These are phyloP conservation scores for Fabriciana adippe DNA, from an alignment of 2,888 invertebrate species.

Conservation along the genomic window DNA sequence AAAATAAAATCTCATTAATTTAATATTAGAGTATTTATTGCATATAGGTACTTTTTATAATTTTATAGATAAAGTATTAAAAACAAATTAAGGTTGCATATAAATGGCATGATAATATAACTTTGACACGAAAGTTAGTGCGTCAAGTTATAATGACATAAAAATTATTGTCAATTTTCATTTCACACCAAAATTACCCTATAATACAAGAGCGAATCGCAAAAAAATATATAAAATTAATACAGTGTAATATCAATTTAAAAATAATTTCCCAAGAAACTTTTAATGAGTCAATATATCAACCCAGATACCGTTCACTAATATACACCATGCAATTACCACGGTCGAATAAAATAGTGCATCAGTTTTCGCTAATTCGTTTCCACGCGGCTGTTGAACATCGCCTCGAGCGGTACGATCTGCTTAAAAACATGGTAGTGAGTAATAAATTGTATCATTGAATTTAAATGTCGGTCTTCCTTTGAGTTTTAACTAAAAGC, in stretches of 20 bases:
- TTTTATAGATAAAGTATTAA: no score
- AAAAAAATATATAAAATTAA: no score
- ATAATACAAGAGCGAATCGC: no score
- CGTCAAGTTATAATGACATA: no score
- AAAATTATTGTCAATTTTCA: no score
- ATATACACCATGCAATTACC: slow-evolving; percentile 7
- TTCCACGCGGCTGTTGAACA: slow-evolving; percentile 30
- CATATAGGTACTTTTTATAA: not conserved
- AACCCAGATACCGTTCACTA: slow-evolving; percentile 1
- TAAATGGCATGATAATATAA: no score
- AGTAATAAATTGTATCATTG: slow-evolving; percentile 20
- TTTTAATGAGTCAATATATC: not conserved
- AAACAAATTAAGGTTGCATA: no score
- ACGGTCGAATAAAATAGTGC: slow-evolving; percentile 27
- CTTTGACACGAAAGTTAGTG: no score
- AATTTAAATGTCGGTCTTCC: slow-evolving; percentile 6
- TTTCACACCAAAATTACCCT: no score
- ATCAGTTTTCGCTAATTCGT: slow-evolving; percentile 33
- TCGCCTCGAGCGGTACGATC: slow-evolving; percentile 34
- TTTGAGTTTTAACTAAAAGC: not conserved
- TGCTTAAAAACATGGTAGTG: slow-evolving; percentile 25
- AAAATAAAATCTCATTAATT: not conserved
- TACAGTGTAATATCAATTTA: not conserved
- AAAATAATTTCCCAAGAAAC: not conserved
- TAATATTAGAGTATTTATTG: not conserved